phyloP scores from a whole-genome alignment of 2,797 vertebrate species.

The Lacerta agilis region DNA sequence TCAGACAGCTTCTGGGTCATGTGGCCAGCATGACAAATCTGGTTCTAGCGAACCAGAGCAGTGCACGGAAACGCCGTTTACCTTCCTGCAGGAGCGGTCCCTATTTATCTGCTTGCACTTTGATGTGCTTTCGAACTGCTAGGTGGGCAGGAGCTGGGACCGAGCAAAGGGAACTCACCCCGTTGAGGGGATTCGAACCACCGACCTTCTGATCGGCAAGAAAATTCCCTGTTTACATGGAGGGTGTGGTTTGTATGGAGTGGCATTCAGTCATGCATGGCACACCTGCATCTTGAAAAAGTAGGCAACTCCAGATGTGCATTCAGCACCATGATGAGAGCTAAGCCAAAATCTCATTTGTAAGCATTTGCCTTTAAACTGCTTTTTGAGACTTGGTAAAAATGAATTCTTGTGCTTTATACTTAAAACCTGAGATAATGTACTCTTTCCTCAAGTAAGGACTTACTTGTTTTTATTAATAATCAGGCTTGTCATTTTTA shows the following conservation, averaged over 20 bases:
- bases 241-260: background rate
- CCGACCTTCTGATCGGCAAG: background rate
- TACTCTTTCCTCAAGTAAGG: background rate
- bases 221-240: background rate
- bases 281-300: background rate
- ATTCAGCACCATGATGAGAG: background rate
- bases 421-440: background rate
- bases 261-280: background rate
- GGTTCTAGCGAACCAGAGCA: no score
- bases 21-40: no score
- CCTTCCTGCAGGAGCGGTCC: no score
- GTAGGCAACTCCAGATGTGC: background rate
- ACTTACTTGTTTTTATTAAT: background rate
- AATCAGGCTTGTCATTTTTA: background rate
- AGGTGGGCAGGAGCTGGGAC: no score
- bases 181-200: no score
- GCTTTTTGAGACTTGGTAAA: background rate
- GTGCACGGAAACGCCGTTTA: no score
- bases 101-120: no score
- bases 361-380: background rate
- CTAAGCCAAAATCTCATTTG: background rate
- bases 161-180: no score
- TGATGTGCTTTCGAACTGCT: no score
- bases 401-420: background rate
- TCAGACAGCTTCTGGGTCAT: no score